Evolutionary conservation across 2,888 invertebrate species (phyloP).

Genomic region (Deroplatys truncata): DNA sequence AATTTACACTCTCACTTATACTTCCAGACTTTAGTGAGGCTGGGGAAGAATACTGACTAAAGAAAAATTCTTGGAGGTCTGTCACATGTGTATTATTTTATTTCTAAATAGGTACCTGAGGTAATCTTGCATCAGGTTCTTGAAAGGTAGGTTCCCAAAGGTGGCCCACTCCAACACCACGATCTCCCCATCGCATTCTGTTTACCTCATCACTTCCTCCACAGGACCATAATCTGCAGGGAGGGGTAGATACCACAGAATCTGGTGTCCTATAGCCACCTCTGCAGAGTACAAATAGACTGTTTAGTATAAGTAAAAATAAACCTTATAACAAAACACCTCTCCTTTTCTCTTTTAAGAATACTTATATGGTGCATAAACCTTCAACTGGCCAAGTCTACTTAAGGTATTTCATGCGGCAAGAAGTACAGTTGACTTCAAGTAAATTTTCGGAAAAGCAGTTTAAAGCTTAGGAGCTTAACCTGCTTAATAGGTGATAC

Average conservation of each 20-base stretch:
- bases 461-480: too few species aligned
- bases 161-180: conserved; percentile 61
- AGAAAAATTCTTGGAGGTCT: too few species aligned
- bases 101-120: conserved; percentile 33
- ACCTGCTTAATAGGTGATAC: too few species aligned
- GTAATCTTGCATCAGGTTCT: conserved; percentile 49
- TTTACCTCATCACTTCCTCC: conserved; percentile 50
- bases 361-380: neutral
- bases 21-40: too few species aligned
- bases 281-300: neutral
- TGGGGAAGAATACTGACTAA: too few species aligned
- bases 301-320: neutral
- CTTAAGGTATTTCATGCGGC: too few species aligned
- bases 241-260: conserved; percentile 4
- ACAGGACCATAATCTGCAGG: conserved; percentile 19
- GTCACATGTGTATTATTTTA: too few species aligned
- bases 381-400: too few species aligned
- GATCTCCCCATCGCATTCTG: conserved; percentile 70
- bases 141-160: conserved; percentile 60
- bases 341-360: neutral
- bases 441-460: too few species aligned
- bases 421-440: too few species aligned
- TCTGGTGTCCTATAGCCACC: conserved; percentile 21
- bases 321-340: neutral
- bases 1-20: too few species aligned